Evolutionary conservation across 2,113 vertebrate species (phyloP).

Genomic region (Xiphophorus couchianus): DNA sequence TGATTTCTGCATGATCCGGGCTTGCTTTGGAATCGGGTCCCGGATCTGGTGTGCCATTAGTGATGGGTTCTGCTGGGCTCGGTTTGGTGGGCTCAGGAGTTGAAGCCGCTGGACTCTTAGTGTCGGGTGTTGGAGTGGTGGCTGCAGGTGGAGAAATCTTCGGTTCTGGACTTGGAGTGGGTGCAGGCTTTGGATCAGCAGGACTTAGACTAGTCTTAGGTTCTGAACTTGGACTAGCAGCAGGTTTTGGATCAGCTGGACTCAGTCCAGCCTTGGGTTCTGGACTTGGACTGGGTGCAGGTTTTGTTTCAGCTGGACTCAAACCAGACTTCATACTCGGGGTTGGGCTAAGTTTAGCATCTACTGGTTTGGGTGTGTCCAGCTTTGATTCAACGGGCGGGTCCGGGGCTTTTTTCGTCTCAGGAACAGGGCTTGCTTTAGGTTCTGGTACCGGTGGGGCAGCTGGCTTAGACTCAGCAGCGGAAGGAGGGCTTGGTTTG

Average conservation of each 20-base stretch:
- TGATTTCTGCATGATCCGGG: conserved; percentile 60
- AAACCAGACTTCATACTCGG: conserved; percentile 17
- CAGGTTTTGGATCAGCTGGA: conserved; percentile 5
- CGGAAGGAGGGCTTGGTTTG: conserved; percentile 56
- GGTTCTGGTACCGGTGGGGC: conserved; percentile 50
- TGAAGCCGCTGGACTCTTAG: conserved; percentile 58
- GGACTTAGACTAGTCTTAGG: conserved; percentile 50
- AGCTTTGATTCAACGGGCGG: conserved; percentile 50
- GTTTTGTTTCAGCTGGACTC: background rate
- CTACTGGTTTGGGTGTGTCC: conserved; percentile 49
- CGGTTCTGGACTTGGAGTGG: conserved; percentile 63
- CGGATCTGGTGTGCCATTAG: conserved; percentile 76
- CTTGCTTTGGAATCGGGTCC: conserved; percentile 58
- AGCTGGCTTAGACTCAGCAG: conserved; percentile 52
- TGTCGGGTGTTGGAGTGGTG: conserved; percentile 60
- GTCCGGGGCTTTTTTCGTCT: conserved; percentile 59
- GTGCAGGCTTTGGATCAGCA: conserved; percentile 52
- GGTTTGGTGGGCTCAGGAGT: conserved; percentile 62
- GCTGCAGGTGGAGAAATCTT: conserved; percentile 54
- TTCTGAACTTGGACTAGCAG: conserved; percentile 38
- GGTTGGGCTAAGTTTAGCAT: conserved; percentile 63
- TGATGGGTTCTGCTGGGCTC: conserved; percentile 68
- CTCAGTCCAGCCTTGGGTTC: conserved; percentile 5
- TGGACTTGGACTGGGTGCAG: background rate
- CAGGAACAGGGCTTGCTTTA: conserved; percentile 56